Evolutionary conservation across 1,140 invertebrate species (phyloP), one percentile per base, ranked within the genome.

Genomic region (Zaprionus tsacasi): DNA sequence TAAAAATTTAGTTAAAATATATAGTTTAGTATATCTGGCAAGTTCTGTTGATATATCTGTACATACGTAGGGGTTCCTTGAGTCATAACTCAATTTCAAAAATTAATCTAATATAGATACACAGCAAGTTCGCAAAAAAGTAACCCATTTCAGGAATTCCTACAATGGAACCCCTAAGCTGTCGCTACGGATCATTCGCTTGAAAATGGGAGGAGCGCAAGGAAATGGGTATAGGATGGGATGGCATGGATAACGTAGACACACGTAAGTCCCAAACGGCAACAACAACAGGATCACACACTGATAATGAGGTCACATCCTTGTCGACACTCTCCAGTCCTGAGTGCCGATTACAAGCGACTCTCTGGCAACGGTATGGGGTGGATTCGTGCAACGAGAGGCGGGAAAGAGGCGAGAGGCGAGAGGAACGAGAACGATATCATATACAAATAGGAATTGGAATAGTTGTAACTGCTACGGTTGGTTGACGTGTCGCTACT

Each of bases 401-500:
- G n/a, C 36, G 59, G 25, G 6, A 40, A 48, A 6, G 7, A 10
- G 15, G 10, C 12, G 35, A 6, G 7, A 10, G 15, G 10, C 12
- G 35, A 35, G n/a, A 17, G 10, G 6, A 63, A 35, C 4, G 21
- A 11, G 15, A 13, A 3, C 33, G 45, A 21, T 50, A 50, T 21
- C 4, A 50, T 50, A 57, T 33, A 52, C 21, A 50, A 45, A 57
- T 56, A 25, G 38, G n/a, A 57, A 48, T 45, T 25, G 33, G 17
- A 58, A 50, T 40, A 54, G 50, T 21, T 21, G 21, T 57, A 79
- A 76, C 52, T 59, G 72, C 59, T 43, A 80, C 69, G 56, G 67
- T 45, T 43, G 63, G 54, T 25, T 30, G 59, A n/a, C 52, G 25
- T 12, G 38, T 45, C 12, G 8, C 11, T 52, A 3, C 45, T 17